Percentiles rank a stretch among this genome's conserved stretches.
Evolutionary conservation across 2,888 invertebrate species (phyloP).

Genomic region (Metellina segmentata): DNA sequence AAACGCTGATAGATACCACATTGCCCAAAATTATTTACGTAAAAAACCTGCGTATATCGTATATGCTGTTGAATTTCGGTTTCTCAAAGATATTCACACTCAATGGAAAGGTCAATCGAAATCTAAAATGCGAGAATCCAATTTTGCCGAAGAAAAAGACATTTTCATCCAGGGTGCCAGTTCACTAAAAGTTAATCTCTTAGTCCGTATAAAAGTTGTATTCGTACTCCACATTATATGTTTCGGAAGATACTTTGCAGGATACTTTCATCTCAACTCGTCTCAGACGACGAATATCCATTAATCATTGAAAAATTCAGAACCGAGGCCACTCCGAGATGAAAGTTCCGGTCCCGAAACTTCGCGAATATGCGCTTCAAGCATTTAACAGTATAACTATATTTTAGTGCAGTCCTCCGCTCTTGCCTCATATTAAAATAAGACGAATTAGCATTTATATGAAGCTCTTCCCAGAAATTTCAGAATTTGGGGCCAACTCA

Average conservation of each 20-base stretch:
- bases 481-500: neutral
- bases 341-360: conserved; percentile 11
- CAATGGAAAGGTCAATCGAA: neutral
- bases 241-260: neutral
- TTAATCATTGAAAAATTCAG: conserved; percentile 3
- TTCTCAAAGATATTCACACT: neutral
- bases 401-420: conserved; percentile 1
- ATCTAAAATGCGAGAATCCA: neutral
- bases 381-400: conserved; percentile 26
- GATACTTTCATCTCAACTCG: neutral
- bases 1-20: no score
- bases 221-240: neutral
- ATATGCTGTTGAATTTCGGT: no score
- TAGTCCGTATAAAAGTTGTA: neutral
- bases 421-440: conserved; percentile 49
- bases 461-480: conserved; percentile 17
- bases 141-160: neutral
- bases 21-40: no score
- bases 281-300: neutral
- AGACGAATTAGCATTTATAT: conserved; percentile 53
- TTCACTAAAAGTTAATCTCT: neutral
- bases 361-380: conserved; percentile 3
- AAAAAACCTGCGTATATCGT: no score
- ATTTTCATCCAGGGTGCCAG: neutral
- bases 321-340: neutral